These are phyloP conservation scores for Leptodactylus fuscus DNA, from an alignment of 2,113 vertebrate genomes.

Conservation along the genomic window DNA sequence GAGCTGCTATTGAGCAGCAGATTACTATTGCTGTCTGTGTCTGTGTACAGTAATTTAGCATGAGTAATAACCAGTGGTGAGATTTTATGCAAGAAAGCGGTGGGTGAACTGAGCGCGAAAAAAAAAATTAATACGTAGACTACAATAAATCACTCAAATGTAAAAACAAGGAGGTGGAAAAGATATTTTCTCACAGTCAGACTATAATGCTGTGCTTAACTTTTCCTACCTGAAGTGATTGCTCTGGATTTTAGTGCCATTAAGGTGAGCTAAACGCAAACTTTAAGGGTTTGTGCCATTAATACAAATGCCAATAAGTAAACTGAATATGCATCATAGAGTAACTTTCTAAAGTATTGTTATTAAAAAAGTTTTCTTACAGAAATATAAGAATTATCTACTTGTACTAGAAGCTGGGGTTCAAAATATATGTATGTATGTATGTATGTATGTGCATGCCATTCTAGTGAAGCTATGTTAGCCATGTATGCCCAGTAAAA, in stretches of 20 bases:
- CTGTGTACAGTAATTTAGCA: slow-evolving; percentile 19
- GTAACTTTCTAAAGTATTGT: too few relatives aligned
- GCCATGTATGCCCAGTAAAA: too few relatives aligned
- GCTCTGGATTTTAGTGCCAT: neutral
- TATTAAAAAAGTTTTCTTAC: too few relatives aligned
- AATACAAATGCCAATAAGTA: too few relatives aligned
- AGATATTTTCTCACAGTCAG: slow-evolving; percentile 23
- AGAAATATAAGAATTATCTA: too few relatives aligned
- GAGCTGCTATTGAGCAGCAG: slow-evolving; percentile 47
- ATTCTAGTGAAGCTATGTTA: too few relatives aligned
- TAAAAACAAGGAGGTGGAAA: slow-evolving; percentile 9
- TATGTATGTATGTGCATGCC: too few relatives aligned
- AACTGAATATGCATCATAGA: too few relatives aligned
- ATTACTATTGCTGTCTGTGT: slow-evolving; percentile 23
- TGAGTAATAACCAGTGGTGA: slow-evolving; percentile 35
- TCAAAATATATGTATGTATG: too few relatives aligned
- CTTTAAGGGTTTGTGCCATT: too few relatives aligned
- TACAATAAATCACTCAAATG: slow-evolving; percentile 24
- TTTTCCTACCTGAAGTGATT: neutral
- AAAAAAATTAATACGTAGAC: slow-evolving; percentile 7
- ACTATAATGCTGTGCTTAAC: neutral
- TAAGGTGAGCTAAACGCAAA: neutral
- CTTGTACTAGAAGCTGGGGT: too few relatives aligned
- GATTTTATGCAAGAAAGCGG: neutral
- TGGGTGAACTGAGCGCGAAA: neutral